Conservation (phyloP, 2,797 vertebrate species). For the Danio choprae region DNA sequence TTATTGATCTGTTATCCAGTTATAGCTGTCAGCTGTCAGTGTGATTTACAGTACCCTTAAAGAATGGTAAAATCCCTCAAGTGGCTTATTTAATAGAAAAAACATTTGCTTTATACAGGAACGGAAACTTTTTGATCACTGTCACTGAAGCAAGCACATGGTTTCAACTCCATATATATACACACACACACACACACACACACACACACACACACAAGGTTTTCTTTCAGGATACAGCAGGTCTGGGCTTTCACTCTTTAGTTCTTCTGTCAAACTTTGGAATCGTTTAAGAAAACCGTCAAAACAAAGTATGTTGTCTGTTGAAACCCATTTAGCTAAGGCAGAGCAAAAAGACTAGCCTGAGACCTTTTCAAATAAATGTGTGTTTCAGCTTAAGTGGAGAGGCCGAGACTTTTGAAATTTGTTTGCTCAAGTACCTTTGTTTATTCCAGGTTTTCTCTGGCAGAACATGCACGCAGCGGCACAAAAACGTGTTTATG, state of each 20-base stretch:
- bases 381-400: conserved; percentile 13
- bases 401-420: conserved; percentile 4
- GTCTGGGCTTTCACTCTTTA: conserved; percentile 11
- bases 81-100: background rate
- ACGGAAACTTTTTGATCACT: background rate
- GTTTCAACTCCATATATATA: background rate
- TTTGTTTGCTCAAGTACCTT: conserved; percentile 32
- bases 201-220: background rate
- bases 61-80: background rate
- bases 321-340: conserved; percentile 23
- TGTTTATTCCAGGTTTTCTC: conserved; percentile 44
- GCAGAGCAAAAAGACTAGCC: conserved; percentile 11
- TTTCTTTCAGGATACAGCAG: background rate
- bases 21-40: background rate
- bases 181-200: background rate
- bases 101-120: background rate
- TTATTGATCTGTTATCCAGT: background rate
- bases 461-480: conserved; percentile 4
- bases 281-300: too few relatives aligned
- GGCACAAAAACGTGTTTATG: conserved; percentile 12
- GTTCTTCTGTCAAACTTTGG: too few relatives aligned
- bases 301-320: conserved; percentile 18
- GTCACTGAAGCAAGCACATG: background rate
- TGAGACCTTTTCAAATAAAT: conserved; percentile 30
- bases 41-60: background rate